Evolutionary conservation across 2,888 invertebrate genomes (phyloP), one percentile per base, ranked within the genome.

Genomic region (Oxystoma pomonae): DNA sequence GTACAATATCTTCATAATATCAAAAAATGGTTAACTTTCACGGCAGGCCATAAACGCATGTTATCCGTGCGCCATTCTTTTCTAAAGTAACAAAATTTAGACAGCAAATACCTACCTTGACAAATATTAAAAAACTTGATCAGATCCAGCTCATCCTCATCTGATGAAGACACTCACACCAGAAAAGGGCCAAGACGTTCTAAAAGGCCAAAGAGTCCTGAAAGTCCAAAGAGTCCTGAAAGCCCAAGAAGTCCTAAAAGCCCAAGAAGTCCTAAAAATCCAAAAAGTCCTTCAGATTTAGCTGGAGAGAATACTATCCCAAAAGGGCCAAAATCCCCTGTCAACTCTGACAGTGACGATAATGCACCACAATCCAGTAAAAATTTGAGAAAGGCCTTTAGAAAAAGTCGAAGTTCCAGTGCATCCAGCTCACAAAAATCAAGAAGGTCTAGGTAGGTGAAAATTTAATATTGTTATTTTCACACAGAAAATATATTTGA

Each of bases 381-480:
- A 12, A 35, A 35, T 12, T 35, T 12, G 12, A 35, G 35, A 12
- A 35, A 35, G 35, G 5, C 35, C 12, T 35, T 35, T 12, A 9
- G 66, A 71, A 12, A 75, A 75, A 66, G 78, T 77, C 9, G 55
- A 16, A 67, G 57, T 35, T 62, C 65, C 3, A 63, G 57, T 50
- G 60, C 63, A 53, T 77, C 77, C 16, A 66, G 70, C 66, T 75
- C 75, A 3, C 70, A 67, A 59, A 75, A 75, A 61, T 76, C 74
- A 1, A 68, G 71, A 1, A 68, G 71, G 12, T 35, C 35, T 35
- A 35, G 35, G 35, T 35, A 35, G 12, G 12, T 35, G n/a, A n/a
- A n/a, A n/a, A n/a, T n/a, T n/a, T n/a, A n/a, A n/a, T n/a, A n/a
- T n/a, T n/a, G n/a, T n/a, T n/a, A n/a, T n/a, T n/a, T n/a, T n/a